Base-by-base conservation (phyloP, 1,140 invertebrate genomes). In the Zaprionus lachaisei region DNA sequence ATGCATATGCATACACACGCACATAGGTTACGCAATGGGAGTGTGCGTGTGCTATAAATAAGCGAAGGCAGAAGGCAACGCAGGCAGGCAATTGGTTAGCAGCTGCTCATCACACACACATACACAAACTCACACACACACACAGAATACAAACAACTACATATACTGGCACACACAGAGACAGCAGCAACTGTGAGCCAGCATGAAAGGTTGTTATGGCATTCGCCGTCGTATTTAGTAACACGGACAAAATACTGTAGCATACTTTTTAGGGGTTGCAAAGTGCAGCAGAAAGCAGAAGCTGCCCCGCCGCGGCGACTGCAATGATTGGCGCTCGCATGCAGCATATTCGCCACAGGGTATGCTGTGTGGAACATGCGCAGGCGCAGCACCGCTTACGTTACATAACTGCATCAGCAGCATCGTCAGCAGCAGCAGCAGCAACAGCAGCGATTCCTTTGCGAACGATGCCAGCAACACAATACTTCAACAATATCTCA, bases 181-280 rank as follows among this genome's bases (percentile, higher is more conserved):
- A 34, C 9, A 34, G 9, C 31, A n/a, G n/a, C 7, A 34, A 15
- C 31, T 55, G 17, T 26, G 6, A 26, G 4, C n/a, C 37, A 20
- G 49, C 14, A 12, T 38, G 38, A 70, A 28, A 61, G 72, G 85
- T 89, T 90, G 85, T 90, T 90, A 90, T 90, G 86, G 85, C 85
- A 90, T 90, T 90, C 65, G 76, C 54, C 49, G 71, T 69, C 81
- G 79, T 81, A 79, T 84, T 89, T 79, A 76, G 83, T 77, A 77
- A 70, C 79, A 76, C 74, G 44, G 17, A 62, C 77, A 72, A 87
- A 90, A 90, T 84, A 90, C 51, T 66, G 67, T 90, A 89, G 85
- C 85, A 90, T 90, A 90, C 86, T 77, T 90, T 86, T 90, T 79
- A 90, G 86, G 85, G 85, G 85, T 90, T 90, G 85, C 81, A 87